phyloP scores from a whole-genome alignment of 2,888 invertebrate genomes.

The Morinoia aosen region DNA sequence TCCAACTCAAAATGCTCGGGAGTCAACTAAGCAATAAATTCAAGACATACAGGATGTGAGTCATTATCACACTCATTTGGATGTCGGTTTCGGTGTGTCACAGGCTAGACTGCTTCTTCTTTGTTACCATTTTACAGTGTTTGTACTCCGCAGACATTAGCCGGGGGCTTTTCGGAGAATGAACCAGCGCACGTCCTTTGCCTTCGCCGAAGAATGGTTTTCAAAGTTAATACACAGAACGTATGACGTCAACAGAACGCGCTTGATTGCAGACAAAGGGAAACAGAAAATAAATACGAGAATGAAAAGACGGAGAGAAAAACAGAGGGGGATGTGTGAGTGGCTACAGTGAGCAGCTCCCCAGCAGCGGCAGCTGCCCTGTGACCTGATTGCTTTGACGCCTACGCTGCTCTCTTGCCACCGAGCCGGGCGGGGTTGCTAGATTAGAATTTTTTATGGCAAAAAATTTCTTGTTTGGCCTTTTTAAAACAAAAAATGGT shows the following conservation, averaged over 20 bases:
- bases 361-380: not conserved
- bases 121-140: not conserved
- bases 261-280: not conserved
- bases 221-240: not conserved
- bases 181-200: not conserved
- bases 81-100: not conserved
- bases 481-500: too few species aligned
- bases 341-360: not conserved
- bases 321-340: not conserved
- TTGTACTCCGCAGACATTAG: not conserved
- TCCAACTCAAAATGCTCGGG: not conserved
- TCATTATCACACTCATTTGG: not conserved
- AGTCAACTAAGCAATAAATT: not conserved
- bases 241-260: not conserved
- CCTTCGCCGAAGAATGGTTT: not conserved
- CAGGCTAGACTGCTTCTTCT: not conserved
- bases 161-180: too few species aligned
- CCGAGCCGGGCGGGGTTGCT: not conserved
- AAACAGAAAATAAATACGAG: not conserved
- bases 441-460: too few species aligned
- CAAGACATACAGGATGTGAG: not conserved
- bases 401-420: not conserved
- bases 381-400: not conserved
- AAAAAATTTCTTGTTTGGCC: too few species aligned
- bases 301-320: not conserved